Evolutionary conservation across 2,797 vertebrate species (phyloP), one percentile per base, ranked within the genome.

Genomic region (Paratrypauchen microcephalus): DNA sequence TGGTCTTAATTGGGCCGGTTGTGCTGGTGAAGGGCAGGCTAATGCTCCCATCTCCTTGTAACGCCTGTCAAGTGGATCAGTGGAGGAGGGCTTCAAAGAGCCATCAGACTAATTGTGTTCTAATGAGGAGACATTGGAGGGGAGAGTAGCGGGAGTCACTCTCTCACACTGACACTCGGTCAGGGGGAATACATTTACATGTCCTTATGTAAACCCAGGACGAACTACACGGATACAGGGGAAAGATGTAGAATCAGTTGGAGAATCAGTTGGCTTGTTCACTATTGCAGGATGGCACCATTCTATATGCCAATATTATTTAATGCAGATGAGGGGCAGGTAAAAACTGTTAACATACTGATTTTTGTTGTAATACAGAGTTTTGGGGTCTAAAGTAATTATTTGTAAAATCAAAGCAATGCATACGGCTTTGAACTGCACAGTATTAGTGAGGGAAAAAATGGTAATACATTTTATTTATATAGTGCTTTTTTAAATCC

Each of bases 41-140:
- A 67, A 65, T 66, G 11, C 78, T 79, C 74, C 68, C 41, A 23
- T 72, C 57, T 68, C 9, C 71, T 61, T 61, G 59, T 61, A 61
- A 68, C 26, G 66, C 74, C 76, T 79, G 75, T 89, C 86, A 84
- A 82, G 75, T 71, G 63, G 64, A 79, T 85, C 85, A 23, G 21
- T 84, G 68, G 81, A 82, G 75, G 73, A 81, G 85, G 72, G 86
- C 90, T 87, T 87, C 80, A 88, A 83, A 87, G 79, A 67, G 75
- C 80, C 79, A 74, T 81, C 77, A 84, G 66, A 77, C 80, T 88
- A 90, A 90, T 89, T 88, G 82, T 85, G 70, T 78, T 70, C 74
- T 87, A 90, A 88, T 88, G 86, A 90, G 77, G 63, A 80, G 81
- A 81, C 82, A 73, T 82, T 83, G 81, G 74, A 2, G 5, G 3